phyloP scores from a whole-genome alignment of 2,888 invertebrate species.

The Drosophila histrio region DNA sequence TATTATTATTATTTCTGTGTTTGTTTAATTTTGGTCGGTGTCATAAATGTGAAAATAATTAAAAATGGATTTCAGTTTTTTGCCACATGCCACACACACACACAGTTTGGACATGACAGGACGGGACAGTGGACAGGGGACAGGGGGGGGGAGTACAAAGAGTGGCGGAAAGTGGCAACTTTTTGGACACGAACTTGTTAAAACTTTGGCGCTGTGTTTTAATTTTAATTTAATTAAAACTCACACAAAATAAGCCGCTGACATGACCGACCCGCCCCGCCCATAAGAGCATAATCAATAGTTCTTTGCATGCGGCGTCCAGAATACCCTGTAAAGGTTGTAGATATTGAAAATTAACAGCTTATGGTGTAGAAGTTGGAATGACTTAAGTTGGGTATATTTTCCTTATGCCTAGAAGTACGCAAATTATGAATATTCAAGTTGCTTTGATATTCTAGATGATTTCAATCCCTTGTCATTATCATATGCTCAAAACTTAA shows the following conservation, averaged over 20 bases:
- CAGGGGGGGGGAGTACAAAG: slow-evolving; percentile 11
- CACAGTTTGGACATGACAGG: slow-evolving; percentile 34
- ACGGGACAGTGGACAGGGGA: not conserved
- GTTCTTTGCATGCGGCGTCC: not conserved
- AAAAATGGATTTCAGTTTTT: slow-evolving; percentile 56
- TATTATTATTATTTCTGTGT: slow-evolving; percentile 18
- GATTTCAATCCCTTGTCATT: no score
- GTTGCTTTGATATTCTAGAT: no score
- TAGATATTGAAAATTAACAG: no score
- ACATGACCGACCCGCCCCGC: slow-evolving; percentile 12
- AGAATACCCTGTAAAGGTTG: not conserved
- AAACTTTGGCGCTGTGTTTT: slow-evolving; percentile 63
- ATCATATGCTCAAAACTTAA: no score
- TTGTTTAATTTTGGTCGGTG: slow-evolving; percentile 34
- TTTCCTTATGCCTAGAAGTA: no score
- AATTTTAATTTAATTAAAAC: slow-evolving; percentile 66
- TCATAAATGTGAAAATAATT: slow-evolving; percentile 59
- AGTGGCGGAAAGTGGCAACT: slow-evolving; percentile 47
- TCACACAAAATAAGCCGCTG: slow-evolving; percentile 57
- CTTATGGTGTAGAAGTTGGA: no score
- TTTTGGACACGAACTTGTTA: slow-evolving; percentile 52
- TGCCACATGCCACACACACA: slow-evolving; percentile 48
- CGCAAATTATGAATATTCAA: no score
- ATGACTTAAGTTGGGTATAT: no score
- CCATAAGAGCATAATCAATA: not conserved